Percentiles rank a stretch among this genome's conserved stretches.
Evolutionary conservation across 2,113 vertebrate genomes (phyloP).

Genomic region (Triplophysa rosa): DNA sequence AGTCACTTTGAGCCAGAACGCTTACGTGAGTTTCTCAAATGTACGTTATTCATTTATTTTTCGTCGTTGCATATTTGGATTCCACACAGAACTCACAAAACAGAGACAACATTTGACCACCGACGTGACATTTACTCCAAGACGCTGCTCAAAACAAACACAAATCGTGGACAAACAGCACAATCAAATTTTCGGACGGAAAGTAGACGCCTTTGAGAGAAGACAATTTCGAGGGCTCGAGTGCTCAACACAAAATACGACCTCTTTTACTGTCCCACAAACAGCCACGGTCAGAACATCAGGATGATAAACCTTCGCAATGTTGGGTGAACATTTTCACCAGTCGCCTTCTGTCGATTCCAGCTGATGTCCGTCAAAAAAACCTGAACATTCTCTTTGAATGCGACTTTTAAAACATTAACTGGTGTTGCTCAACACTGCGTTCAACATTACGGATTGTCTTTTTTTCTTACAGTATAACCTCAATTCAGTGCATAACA

Average conservation of each 20-base stretch:
- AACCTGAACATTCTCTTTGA: conserved; percentile 9
- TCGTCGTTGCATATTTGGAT: conserved; percentile 56
- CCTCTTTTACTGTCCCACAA: conserved; percentile 17
- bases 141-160: conserved; percentile 47
- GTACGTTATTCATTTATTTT: conserved; percentile 27
- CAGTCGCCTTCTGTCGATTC: background rate
- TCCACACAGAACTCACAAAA: conserved; percentile 57
- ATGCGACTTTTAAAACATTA: conserved; percentile 11
- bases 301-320: background rate
- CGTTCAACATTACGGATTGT: conserved; percentile 23
- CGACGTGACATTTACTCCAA: conserved; percentile 55
- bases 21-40: background rate
- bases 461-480: conserved; percentile 31
- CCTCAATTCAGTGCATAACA: conserved; percentile 34
- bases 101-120: conserved; percentile 58
- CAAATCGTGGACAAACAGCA: conserved; percentile 35
- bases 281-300: background rate
- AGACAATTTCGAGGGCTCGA: background rate
- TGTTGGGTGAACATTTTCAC: background rate
- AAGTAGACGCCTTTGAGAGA: conserved; percentile 7
- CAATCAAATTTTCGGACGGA: conserved; percentile 32
- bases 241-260: background rate
- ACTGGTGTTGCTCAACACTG: conserved; percentile 32
- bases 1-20: conserved; percentile 12
- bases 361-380: background rate